phyloP scores from a whole-genome alignment of 2,888 invertebrate genomes.

The Orthosia gothica region DNA sequence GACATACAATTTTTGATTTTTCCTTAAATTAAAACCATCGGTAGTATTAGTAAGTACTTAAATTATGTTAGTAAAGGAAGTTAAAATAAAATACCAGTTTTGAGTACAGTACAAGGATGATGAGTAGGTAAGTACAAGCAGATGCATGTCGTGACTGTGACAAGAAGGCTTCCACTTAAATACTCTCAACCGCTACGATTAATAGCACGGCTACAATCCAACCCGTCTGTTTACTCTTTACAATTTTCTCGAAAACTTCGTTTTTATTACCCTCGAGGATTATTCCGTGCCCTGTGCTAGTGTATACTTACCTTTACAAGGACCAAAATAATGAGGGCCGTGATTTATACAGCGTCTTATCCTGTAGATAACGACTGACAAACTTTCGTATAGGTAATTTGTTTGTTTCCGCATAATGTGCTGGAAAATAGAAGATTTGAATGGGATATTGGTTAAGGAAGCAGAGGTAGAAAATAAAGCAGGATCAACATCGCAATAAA shows the following conservation, averaged over 20 bases:
- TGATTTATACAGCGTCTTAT: conserved; percentile 38
- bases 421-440: conserved; percentile 20
- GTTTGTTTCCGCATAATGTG: conserved; percentile 19
- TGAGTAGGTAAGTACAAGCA: too few species aligned
- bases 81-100: too few species aligned
- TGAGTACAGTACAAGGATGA: too few species aligned
- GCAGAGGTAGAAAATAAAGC: conserved; percentile 1
- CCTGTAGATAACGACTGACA: conserved; percentile 23
- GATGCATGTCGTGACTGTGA: too few species aligned
- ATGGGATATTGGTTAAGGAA: not conserved
- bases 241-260: conserved; percentile 10
- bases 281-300: not conserved
- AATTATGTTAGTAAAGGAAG: too few species aligned
- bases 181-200: conserved; percentile 21
- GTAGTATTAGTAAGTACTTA: too few species aligned
- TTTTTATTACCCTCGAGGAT: conserved; percentile 14
- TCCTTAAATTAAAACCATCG: too few species aligned
- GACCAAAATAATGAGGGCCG: conserved; percentile 28
- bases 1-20: too few species aligned
- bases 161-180: too few species aligned
- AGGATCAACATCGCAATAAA: conserved; percentile 9
- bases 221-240: conserved; percentile 28
- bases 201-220: conserved; percentile 34
- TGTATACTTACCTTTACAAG: conserved; percentile 30
- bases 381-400: conserved; percentile 37